Evolutionary conservation across 2,888 invertebrate genomes (phyloP).

Genomic region (Pocota personata): DNA sequence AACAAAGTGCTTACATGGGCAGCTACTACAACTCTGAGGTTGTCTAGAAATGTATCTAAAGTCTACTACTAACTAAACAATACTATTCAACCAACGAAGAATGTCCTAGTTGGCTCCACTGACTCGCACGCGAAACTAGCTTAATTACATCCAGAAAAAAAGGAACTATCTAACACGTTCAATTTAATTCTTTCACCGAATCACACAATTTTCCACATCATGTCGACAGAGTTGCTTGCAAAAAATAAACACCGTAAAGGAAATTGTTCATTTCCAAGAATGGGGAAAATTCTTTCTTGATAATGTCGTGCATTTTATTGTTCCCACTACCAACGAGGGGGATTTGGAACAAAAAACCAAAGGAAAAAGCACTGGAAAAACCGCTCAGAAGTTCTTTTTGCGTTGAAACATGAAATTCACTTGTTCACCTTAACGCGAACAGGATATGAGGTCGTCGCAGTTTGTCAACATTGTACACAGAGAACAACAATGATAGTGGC

Average conservation of each 20-base stretch:
- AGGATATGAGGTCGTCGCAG: slow-evolving; percentile 53
- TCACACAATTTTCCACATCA: slow-evolving; percentile 33
- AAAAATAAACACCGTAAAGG: slow-evolving; percentile 13
- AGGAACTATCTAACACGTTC: slow-evolving; percentile 12
- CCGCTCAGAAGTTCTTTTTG: slow-evolving; percentile 8
- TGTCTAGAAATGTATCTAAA: too few relatives aligned
- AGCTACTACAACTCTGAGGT: too few relatives aligned
- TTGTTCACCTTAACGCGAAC: slow-evolving; percentile 47
- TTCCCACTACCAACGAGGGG: background rate
- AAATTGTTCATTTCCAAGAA: slow-evolving; percentile 53
- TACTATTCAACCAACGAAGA: too few relatives aligned
- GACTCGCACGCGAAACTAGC: too few relatives aligned
- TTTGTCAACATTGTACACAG: slow-evolving; percentile 46
- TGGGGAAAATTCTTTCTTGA: slow-evolving; percentile 44
- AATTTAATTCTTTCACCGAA: slow-evolving; percentile 15
- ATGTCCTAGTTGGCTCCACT: too few relatives aligned
- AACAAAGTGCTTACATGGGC: too few relatives aligned
- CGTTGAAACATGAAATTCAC: slow-evolving; percentile 43
- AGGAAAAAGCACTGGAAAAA: too few relatives aligned
- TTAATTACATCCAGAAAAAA: background rate
- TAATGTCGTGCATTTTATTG: slow-evolving; percentile 54
- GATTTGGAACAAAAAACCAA: background rate
- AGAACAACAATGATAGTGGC: slow-evolving; percentile 44
- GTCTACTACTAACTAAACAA: too few relatives aligned
- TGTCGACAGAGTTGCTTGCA: background rate